phyloP scores from a whole-genome alignment of 2,888 invertebrate genomes.

The Ophion ventricosus region DNA sequence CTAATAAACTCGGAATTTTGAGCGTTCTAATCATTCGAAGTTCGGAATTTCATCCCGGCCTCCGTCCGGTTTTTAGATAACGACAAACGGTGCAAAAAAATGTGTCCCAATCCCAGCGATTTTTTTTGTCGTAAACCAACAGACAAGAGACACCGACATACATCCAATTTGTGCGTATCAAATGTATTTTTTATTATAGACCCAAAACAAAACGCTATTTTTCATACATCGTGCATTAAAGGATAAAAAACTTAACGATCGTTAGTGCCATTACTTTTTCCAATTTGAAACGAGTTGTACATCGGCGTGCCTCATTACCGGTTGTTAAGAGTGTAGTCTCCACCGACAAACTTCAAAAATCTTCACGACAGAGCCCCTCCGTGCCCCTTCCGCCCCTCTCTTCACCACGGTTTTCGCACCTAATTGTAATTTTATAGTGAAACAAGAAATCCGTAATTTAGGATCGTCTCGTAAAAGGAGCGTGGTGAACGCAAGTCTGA shows the following conservation, averaged over 20 bases:
- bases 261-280: constrained; percentile 25
- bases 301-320: constrained; percentile 3
- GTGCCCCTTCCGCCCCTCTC: constrained; percentile 5
- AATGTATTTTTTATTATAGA: no score
- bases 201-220: no score
- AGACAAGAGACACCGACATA: no score
- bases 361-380: not conserved
- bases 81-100: no score
- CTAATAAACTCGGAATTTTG: no score
- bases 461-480: constrained; percentile 53
- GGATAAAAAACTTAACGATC: constrained; percentile 21
- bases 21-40: no score
- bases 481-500: constrained; percentile 22
- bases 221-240: no score
- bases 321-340: not conserved
- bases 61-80: no score
- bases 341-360: not conserved
- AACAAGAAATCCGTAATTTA: constrained; percentile 67
- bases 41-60: no score
- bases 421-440: constrained; percentile 69
- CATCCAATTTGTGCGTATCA: no score
- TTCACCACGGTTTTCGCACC: constrained; percentile 20
- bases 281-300: not conserved
- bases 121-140: no score
- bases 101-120: no score